phyloP scores from a whole-genome alignment of 2,113 vertebrate species.

The Coptodon bakossiorum region DNA sequence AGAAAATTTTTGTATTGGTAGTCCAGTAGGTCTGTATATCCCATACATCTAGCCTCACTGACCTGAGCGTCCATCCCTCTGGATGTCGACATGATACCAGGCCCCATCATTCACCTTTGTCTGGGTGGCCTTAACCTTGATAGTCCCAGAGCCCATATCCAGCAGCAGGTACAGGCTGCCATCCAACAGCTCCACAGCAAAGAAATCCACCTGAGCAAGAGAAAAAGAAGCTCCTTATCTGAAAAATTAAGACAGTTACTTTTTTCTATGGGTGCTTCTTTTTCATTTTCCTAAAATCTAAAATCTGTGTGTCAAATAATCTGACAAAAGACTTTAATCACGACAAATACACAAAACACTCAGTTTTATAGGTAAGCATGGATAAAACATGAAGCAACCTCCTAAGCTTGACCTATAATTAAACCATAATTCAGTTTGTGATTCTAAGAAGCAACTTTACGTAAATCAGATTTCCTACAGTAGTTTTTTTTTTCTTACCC shows the following conservation, averaged over 20 bases:
- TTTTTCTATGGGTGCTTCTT: not conserved
- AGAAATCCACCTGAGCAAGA: slow-evolving; percentile 84
- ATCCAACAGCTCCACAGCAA: slow-evolving; percentile 94
- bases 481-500: not conserved
- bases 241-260: not conserved
- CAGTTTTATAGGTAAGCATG: not conserved
- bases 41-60: not conserved
- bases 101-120: slow-evolving; percentile 97
- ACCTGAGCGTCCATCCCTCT: slow-evolving; percentile 96
- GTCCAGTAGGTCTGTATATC: not conserved
- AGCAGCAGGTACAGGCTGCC: slow-evolving; percentile 92
- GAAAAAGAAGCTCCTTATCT: not conserved
- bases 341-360: not conserved
- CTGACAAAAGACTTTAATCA: not conserved
- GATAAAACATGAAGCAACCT: not conserved
- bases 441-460: not conserved
- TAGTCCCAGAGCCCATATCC: slow-evolving; percentile 98
- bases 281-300: not conserved
- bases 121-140: slow-evolving; percentile 97
- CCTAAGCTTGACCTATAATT: not conserved
- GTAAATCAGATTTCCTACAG: not conserved
- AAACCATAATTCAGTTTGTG: not conserved
- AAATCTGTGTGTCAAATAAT: not conserved
- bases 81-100: slow-evolving; percentile 99
- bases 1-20: not conserved